These are phyloP conservation scores for Apantesis nais DNA, from an alignment of 2,888 invertebrate species.

Conservation along the genomic window DNA sequence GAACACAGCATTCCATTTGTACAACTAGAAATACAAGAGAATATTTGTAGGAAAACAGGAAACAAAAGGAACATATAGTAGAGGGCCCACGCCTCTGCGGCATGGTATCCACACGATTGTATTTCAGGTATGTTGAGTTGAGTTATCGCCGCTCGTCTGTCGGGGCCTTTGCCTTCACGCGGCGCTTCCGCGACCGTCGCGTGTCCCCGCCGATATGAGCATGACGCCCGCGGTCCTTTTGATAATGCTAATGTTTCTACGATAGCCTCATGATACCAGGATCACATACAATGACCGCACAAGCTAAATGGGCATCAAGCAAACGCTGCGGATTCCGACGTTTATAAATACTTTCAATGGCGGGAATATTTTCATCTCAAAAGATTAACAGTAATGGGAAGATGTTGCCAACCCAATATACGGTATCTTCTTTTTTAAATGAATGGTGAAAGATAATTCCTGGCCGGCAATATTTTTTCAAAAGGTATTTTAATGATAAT, in stretches of 20 bases:
- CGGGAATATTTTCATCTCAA: constrained; percentile 62
- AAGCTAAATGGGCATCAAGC: constrained; percentile 74
- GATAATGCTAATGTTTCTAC: constrained; percentile 81
- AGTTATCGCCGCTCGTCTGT: constrained; percentile 77
- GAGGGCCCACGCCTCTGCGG: constrained; percentile 65
- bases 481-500: constrained; percentile 34
- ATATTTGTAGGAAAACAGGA: constrained; percentile 49
- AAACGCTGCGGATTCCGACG: constrained; percentile 63
- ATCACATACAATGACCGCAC: constrained; percentile 75
- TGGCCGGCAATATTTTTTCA: constrained; percentile 19
- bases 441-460: constrained; percentile 23
- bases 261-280: constrained; percentile 75
- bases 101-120: constrained; percentile 74
- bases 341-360: constrained; percentile 62
- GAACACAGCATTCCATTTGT: constrained; percentile 15
- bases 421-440: constrained; percentile 32
- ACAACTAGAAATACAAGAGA: constrained; percentile 40
- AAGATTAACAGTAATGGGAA: constrained; percentile 65
- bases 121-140: constrained; percentile 78
- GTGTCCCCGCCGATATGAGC: constrained; percentile 78
- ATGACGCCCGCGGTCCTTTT: constrained; percentile 81
- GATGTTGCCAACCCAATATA: constrained; percentile 54
- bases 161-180: constrained; percentile 74
- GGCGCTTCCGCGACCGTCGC: constrained; percentile 78
- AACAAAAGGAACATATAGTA: constrained; percentile 56